Evolutionary conservation across 2,113 vertebrate genomes (phyloP).

Genomic region (Oncorhynchus kisutch): DNA sequence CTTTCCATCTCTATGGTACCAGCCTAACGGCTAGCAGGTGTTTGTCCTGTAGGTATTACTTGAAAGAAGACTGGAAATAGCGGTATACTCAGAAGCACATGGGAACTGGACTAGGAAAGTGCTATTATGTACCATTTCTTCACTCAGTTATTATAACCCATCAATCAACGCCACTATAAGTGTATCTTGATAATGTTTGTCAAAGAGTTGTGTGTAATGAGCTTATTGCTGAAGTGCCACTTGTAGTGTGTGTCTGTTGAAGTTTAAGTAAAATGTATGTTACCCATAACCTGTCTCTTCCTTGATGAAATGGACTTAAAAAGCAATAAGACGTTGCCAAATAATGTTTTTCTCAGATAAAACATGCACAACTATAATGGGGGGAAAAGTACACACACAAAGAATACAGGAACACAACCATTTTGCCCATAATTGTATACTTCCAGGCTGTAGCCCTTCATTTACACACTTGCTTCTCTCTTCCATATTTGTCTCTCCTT

Average conservation of each 20-base stretch:
- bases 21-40: background rate
- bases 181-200: conserved; percentile 20
- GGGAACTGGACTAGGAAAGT: background rate
- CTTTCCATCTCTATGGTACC: too few relatives aligned
- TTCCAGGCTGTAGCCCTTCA: background rate
- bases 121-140: conserved; percentile 8
- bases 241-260: conserved; percentile 23
- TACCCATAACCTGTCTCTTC: conserved; percentile 15
- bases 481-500: conserved; percentile 1
- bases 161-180: background rate
- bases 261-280: conserved; percentile 38
- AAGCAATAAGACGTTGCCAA: background rate
- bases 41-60: background rate
- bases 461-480: background rate
- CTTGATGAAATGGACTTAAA: background rate
- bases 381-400: background rate
- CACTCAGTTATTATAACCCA: conserved; percentile 1
- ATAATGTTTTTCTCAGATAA: background rate
- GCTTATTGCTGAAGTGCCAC: conserved; percentile 23
- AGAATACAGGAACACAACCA: background rate
- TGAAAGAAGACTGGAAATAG: conserved; percentile 5
- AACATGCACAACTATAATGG: background rate
- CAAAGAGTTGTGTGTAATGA: conserved; percentile 3
- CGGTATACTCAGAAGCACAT: background rate
- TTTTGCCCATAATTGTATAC: background rate